A percentile compares a stretch with the other conserved stretches of the same genome.
These are phyloP conservation scores for Montipora capricornis DNA, from an alignment of 64 coral and sea anemone genomes.

Conservation along the genomic window DNA sequence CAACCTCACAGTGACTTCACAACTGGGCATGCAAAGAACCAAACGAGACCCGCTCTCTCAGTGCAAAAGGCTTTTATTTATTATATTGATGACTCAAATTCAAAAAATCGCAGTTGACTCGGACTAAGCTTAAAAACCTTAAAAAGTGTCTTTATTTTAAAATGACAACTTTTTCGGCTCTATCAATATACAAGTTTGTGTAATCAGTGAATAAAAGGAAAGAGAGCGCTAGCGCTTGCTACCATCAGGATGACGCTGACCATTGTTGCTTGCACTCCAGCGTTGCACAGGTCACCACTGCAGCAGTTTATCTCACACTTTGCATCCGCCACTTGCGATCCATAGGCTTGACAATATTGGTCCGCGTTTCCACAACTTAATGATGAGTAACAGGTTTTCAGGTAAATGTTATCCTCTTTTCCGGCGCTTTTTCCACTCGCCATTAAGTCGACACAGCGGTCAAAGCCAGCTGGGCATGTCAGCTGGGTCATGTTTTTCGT, in stretches of 20 bases:
- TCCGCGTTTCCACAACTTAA: neutral
- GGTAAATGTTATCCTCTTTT: neutral
- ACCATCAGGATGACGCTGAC: neutral
- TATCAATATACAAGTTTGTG: neutral
- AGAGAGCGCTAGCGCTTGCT: neutral
- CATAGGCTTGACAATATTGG: neutral
- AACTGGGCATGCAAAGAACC: no score
- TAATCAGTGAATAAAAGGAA: neutral
- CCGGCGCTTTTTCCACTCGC: neutral
- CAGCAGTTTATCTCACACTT: conserved; percentile 3
- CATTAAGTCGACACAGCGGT: neutral
- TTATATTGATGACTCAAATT: no score
- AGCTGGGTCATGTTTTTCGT: neutral
- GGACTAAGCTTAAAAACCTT: no score
- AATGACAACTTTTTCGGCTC: no score
- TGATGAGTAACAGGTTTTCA: neutral
- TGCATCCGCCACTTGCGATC: neutral
- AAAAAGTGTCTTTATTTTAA: no score
- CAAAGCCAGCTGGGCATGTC: neutral
- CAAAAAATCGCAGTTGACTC: no score
- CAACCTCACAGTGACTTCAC: no score
- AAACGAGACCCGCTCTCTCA: no score
- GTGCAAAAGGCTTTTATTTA: no score
- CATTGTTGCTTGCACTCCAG: neutral
- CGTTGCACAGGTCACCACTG: neutral